Base-by-base conservation (phyloP, 64 coral and sea anemone species). In the Anthopleura sola region DNA sequence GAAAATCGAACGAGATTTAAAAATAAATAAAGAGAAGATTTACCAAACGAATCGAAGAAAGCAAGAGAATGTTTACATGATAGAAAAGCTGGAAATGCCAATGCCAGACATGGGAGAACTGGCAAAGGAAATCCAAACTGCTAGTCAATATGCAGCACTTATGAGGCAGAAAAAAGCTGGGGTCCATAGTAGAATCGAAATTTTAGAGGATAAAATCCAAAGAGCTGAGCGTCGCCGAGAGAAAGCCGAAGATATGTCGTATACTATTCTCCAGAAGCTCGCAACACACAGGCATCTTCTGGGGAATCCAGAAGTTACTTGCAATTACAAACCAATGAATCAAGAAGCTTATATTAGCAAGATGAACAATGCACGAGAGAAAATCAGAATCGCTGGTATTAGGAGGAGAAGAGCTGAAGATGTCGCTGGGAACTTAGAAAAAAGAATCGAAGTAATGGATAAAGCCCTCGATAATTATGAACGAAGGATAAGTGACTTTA, bases 161-260 rank as follows among this genome's bases (percentile, higher is more conserved):
- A 55, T 57, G 49, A 55, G 82, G 24, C 32, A 36, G 32, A 83
- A 83, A 32, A 83, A 60, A 37, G 55, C 55, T 16, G 82, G 28
- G 17, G 24, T 19, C 14, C 36, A 24, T 12, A 57, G 24, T 34
- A 60, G 58, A 55, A 83, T 83, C 15, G 49, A 83, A 17, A 49
- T 4, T 24, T 83, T 83, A 56, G 82, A 83, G 55, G 82, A 83
- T 31, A 83, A 83, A 49, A 83, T 83, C 24, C 49, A 54, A 57
- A 50, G 48, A 81, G 82, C 82, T 29, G 82, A 83, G 20, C 24
- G 50, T 31, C 82, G 82, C 12, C 20, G 44, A 8, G 32, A 54
- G 14, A 83, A 57, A 83, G 82, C 82, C 0, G 82, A 83, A 15
- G 82, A 83, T 32, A 24, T 33, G 44, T 5, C 31, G 32, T 83